phyloP scores from a whole-genome alignment of 2,113 vertebrate genomes.

The Plecturocebus donacophilus region DNA sequence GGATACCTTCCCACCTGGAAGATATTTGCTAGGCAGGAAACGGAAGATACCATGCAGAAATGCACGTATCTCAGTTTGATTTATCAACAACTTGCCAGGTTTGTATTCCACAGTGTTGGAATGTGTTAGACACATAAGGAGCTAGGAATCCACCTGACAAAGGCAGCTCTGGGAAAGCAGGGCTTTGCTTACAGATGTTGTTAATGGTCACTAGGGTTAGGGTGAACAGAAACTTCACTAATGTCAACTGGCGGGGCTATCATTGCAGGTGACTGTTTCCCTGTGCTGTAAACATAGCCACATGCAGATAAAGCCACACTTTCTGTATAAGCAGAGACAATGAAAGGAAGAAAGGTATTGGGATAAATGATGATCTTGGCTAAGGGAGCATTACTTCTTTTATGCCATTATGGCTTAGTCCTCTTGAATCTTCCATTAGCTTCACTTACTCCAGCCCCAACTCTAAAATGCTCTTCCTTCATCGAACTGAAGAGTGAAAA shows the following conservation, averaged over 20 bases:
- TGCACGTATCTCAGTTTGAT: fast-evolving
- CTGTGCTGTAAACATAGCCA: not conserved
- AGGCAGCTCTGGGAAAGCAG: not conserved
- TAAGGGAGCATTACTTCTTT: not conserved
- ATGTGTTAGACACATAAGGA: not conserved
- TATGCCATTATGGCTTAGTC: too few species aligned
- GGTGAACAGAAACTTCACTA: not conserved
- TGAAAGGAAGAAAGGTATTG: not conserved
- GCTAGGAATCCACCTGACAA: not conserved
- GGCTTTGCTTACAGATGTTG: not conserved
- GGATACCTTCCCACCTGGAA: not conserved
- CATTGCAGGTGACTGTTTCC: not conserved
- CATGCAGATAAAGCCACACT: not conserved
- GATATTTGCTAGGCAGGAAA: fast-evolving
- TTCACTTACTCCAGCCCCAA: not conserved
- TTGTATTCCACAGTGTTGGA: not conserved
- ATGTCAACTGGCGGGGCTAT: not conserved
- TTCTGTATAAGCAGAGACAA: not conserved
- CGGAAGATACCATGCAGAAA: not conserved
- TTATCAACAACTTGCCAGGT: not conserved
- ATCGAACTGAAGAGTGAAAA: not conserved
- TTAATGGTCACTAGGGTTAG: not conserved
- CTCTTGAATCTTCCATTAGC: not conserved
- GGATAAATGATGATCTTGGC: not conserved
- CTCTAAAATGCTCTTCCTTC: not conserved